phyloP scores from a whole-genome alignment of 2,113 vertebrate species.

The Lamprologus tigripictilis region DNA sequence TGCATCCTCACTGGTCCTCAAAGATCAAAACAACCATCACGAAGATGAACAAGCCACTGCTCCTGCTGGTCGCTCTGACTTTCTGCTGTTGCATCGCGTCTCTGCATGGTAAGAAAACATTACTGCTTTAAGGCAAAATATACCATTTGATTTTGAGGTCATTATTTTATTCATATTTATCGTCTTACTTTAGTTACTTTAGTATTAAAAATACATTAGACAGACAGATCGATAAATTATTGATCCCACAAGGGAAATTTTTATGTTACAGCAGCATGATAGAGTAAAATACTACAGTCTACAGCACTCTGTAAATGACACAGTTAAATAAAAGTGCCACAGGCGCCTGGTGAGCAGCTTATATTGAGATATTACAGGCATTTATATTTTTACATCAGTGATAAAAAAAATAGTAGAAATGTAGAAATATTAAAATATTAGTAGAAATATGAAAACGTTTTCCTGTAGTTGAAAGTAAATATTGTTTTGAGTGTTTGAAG shows the following conservation, averaged over 20 bases:
- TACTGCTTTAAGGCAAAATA: too few species aligned
- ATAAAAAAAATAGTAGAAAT: background rate
- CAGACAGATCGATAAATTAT: accelerated
- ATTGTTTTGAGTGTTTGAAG: background rate
- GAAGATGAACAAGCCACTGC: too few species aligned
- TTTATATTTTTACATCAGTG: background rate
- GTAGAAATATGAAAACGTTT: background rate
- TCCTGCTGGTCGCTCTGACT: too few species aligned
- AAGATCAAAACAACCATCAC: too few species aligned
- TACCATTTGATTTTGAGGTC: background rate
- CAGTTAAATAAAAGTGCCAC: background rate
- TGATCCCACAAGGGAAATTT: background rate
- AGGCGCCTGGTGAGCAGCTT: background rate
- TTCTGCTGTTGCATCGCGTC: too few species aligned
- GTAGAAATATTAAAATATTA: background rate
- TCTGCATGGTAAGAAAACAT: too few species aligned
- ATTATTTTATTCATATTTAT: background rate
- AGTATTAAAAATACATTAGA: background rate
- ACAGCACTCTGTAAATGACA: accelerated
- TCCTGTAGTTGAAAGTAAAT: background rate
- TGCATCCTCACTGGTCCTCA: too few species aligned
- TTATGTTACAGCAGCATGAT: background rate
- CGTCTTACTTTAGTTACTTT: background rate
- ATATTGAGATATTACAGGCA: accelerated
- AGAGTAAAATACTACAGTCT: background rate